Conservation (phyloP, 30 jellyfish, hydroid and myxozoan genomes). For the Turritopsis rubra region DNA sequence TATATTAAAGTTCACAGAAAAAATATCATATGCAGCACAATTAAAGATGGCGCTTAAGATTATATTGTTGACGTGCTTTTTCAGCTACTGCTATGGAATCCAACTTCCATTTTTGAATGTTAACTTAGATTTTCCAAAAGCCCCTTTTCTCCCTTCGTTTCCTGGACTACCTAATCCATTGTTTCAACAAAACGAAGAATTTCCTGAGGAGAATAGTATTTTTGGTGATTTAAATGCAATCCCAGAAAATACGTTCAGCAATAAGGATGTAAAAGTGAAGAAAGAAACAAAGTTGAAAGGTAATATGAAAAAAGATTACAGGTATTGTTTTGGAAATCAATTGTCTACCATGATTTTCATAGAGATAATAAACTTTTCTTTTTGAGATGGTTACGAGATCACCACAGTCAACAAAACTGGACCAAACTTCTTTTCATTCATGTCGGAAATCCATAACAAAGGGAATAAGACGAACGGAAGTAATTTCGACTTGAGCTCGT, state of each 20-base stretch:
- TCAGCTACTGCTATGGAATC: background rate
- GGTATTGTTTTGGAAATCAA: no score
- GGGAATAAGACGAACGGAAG: background rate
- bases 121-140: background rate
- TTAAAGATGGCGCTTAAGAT: background rate
- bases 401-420: slow-evolving; percentile 25
- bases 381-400: slow-evolving; percentile 21
- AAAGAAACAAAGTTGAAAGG: slow-evolving; percentile 12
- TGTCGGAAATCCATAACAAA: slow-evolving; percentile 5
- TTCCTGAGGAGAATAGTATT: background rate
- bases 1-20: background rate
- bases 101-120: background rate
- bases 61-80: background rate
- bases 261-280: background rate
- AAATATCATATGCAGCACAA: background rate
- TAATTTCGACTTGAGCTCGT: background rate
- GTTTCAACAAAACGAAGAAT: background rate
- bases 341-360: no score
- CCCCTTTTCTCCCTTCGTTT: background rate
- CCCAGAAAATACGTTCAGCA: background rate
- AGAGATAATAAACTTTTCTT: no score
- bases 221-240: background rate
- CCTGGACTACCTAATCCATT: background rate
- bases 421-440: slow-evolving; percentile 8
- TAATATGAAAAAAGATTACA: background rate